These are phyloP conservation scores for Tetrao urogallus DNA, from an alignment of 2,113 vertebrate species.

Conservation along the genomic window DNA sequence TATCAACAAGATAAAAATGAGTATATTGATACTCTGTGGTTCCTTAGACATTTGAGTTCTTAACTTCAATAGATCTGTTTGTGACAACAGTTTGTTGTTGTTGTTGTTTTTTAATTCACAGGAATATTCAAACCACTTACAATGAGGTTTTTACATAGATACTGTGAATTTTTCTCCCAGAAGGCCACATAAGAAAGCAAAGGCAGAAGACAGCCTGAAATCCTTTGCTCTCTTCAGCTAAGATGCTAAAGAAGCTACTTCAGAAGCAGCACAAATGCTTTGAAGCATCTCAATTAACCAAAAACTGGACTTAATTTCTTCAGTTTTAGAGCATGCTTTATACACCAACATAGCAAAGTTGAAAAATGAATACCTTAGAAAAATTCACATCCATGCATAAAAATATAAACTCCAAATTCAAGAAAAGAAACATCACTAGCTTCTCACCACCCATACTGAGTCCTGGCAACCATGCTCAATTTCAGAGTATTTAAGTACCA, in stretches of 20 bases:
- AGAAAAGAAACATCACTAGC: background rate
- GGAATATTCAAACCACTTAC: background rate
- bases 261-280: background rate
- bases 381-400: background rate
- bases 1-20: background rate
- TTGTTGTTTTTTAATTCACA: background rate
- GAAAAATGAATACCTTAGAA: background rate
- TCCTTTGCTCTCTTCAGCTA: background rate
- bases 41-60: background rate
- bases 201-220: background rate
- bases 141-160: background rate
- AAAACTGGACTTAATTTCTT: accelerated
- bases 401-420: background rate
- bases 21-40: background rate
- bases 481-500: background rate
- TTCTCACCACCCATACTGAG: background rate
- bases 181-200: background rate
- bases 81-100: background rate
- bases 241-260: background rate
- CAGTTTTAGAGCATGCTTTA: background rate
- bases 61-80: background rate
- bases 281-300: background rate
- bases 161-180: background rate
- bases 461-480: background rate
- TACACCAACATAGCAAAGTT: background rate